Evolutionary conservation across 2,113 vertebrate species (phyloP), one percentile per base, ranked within the genome.

Genomic region (Zosterops lateralis): DNA sequence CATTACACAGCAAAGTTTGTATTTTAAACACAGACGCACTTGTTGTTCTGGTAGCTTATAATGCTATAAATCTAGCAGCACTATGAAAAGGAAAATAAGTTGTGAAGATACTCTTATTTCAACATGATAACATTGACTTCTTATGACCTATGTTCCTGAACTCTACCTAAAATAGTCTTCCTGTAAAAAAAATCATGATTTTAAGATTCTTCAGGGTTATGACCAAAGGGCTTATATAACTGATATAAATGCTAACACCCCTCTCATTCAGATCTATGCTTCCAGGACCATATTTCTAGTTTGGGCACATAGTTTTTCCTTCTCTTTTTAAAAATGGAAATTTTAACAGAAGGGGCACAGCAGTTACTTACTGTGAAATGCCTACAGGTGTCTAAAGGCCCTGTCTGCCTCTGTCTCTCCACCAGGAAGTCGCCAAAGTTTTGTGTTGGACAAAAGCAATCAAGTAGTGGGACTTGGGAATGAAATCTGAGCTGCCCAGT

Each of bases 11-110:
- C 51, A 26, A 90, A 87, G 47, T 86, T 85, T 80, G 26, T 91
- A 88, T 80, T 94, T 93, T 95, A 95, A 97, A 95, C 68, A 92
- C 51, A 89, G 57, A 57, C 54, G 64, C 36, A 71, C 44, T 86
- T 57, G 45, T 76, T 87, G 47, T 88, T 89, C 62, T 71, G 62
- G 29, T 57, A 92, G 34, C 40, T 86, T 91, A 95, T 71, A 72
- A 50, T 28, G 66, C 56, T 66, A 85, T 86, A 92, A 96, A 92
- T 81, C 90, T 65, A 68, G 68, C 18, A 87, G 32, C 53, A 90
- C 71, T 56, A 76, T 42, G 31, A 87, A 90, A 71, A 89, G 57
- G 15, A 92, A 76, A 86, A 47, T 73, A 89, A 11, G 17, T 38
- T 82, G 40, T 51, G 48, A 85, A 90, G 72, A 86, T 79, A 28